Evolutionary conservation across 2,113 vertebrate species (phyloP).

Genomic region (Prinia subflava): DNA sequence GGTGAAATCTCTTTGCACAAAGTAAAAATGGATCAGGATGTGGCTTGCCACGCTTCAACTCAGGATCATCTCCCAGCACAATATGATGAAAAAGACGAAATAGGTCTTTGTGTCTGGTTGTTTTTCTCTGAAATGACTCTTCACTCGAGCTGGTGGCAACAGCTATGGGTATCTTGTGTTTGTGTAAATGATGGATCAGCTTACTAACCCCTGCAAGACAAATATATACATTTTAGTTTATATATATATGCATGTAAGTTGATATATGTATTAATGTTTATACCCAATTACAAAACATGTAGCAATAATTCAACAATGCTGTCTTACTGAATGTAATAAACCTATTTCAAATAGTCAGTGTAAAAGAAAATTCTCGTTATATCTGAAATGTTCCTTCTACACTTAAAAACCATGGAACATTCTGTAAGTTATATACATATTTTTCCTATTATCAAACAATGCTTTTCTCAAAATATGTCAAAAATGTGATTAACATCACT

Average conservation of each 20-base stretch:
- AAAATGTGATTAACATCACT: background rate
- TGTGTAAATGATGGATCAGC: constrained; percentile 80
- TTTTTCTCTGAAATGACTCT: constrained; percentile 80
- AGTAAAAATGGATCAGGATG: constrained; percentile 85
- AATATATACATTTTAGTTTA: background rate
- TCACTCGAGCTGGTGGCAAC: constrained; percentile 85
- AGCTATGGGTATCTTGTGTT: constrained; percentile 79
- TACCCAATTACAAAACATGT: background rate
- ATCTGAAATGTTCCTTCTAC: background rate
- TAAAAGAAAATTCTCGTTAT: background rate
- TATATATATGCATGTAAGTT: background rate
- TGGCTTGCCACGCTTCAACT: constrained; percentile 83
- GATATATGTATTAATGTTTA: background rate
- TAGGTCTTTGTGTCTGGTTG: constrained; percentile 76
- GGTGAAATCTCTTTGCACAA: constrained; percentile 83
- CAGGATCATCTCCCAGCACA: constrained; percentile 87
- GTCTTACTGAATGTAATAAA: background rate
- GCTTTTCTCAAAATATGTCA: background rate
- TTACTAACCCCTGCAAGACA: constrained; percentile 78
- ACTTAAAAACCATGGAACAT: background rate
- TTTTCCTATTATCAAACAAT: background rate
- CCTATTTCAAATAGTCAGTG: background rate
- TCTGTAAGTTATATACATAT: background rate
- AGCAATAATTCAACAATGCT: background rate
- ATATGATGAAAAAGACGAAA: constrained; percentile 84